Conservation (phyloP, 2,113 vertebrate genomes). For the Bufo gargarizans region DNA sequence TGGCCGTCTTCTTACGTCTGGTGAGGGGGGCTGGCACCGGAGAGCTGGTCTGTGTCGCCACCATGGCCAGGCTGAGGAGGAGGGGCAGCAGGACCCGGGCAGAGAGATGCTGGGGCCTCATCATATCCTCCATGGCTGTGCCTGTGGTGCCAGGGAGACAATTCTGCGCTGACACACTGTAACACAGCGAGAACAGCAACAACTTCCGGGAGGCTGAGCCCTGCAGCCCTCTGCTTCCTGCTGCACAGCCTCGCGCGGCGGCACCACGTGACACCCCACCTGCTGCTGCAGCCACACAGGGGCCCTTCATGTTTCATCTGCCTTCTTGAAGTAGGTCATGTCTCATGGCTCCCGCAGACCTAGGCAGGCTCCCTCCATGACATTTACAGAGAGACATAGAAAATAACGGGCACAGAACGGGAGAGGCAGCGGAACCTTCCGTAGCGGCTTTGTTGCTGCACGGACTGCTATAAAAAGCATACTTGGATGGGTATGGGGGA, state of each 20-base stretch:
- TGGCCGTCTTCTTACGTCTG: conserved; percentile 13
- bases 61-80: conserved; percentile 16
- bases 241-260: too few species aligned
- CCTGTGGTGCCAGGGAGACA: not conserved
- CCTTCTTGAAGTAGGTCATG: too few species aligned
- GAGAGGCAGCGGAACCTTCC: not conserved
- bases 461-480: not conserved
- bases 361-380: too few species aligned
- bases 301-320: too few species aligned
- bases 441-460: not conserved
- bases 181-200: not conserved
- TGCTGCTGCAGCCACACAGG: too few species aligned
- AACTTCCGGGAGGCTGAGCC: conserved; percentile 38
- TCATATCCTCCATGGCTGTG: not conserved
- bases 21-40: not conserved
- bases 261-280: too few species aligned
- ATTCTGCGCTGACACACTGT: not conserved
- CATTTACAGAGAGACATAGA: too few species aligned
- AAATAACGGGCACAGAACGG: too few species aligned
- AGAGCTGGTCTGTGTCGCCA: conserved; percentile 4
- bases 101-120: not conserved
- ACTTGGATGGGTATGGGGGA: not conserved
- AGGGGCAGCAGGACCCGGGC: not conserved
- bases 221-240: not conserved
- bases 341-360: too few species aligned